Conservation (phyloP, 2,113 vertebrate species). For the Cryptomyrus ogoouensis region DNA sequence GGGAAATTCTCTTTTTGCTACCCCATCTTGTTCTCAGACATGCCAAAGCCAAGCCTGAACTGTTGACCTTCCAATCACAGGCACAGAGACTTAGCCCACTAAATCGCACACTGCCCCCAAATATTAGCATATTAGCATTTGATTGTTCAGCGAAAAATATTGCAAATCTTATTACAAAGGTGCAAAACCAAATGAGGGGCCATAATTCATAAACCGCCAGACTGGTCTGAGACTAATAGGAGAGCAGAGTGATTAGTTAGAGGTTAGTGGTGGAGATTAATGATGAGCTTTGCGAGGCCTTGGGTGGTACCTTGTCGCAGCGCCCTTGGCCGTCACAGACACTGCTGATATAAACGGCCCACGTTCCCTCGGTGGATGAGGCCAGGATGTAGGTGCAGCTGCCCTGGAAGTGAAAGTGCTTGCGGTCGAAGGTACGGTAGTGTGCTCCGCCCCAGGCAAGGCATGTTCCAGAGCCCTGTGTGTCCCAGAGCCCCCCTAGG, state of each 20-base stretch:
- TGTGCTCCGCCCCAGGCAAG: constrained; percentile 75
- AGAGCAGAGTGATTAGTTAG: neutral
- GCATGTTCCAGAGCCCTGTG: constrained; percentile 63
- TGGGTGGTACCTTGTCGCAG: constrained; percentile 62
- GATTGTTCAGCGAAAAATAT: neutral
- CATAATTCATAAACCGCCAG: too few species aligned
- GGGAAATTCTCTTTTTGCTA: too few species aligned
- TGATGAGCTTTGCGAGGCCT: neutral
- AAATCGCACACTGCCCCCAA: too few species aligned
- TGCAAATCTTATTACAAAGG: neutral
- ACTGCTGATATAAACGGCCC: constrained; percentile 63
- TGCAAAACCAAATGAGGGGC: neutral
- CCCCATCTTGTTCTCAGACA: too few species aligned
- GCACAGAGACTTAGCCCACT: too few species aligned
- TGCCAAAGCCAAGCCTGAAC: too few species aligned
- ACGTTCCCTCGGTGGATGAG: constrained; percentile 63
- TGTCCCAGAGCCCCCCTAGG: constrained; percentile 41
- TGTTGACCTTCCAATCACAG: too few species aligned
- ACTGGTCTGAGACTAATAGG: neutral
- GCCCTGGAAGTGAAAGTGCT: constrained; percentile 75
- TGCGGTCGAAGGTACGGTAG: constrained; percentile 75
- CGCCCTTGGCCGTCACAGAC: constrained; percentile 45
- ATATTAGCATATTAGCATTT: neutral
- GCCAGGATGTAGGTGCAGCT: constrained; percentile 74
- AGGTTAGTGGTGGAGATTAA: neutral